Base-by-base conservation (phyloP, 2,797 vertebrate species). In the Dendrocincla tyrannina region DNA sequence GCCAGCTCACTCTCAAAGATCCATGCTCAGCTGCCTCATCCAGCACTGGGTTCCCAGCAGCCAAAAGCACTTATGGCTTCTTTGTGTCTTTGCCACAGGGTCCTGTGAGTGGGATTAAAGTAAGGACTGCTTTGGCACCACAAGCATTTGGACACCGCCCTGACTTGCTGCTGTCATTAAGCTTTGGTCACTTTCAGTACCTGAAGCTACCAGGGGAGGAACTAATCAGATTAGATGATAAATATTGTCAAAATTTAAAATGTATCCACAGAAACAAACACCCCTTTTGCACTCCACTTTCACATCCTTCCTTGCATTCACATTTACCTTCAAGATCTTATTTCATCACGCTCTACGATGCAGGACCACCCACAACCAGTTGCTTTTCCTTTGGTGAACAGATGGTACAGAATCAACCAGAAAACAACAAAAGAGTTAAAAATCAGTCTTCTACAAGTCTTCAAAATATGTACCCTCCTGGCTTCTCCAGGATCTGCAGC, bases 61-160 rank as follows among this genome's bases (percentile, higher is more conserved):
- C 62, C 50, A 91, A 39, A 89, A 85, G 47, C 56, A 75, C 59
- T 59, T 83, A 50, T 12, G 39, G 20, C 10, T 82, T 88, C 81
- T 53, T 73, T 30, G 32, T 23, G 42, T n/a, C 79, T 87, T 32
- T 91, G 91, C 84, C 84, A 86, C 6, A 6, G 76, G 63, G 67
- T 88, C 64, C 76, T 66, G 42, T 14, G 49, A 79, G 42, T 59
- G 58, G 89, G 67, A 92, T 82, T 80, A 78, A 89, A 91, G 35
- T 30, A 75, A 74, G 18, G 58, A 53, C 25, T 33, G 67, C 32
- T 69, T 4, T 70, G 56, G 69, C 72, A 62, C 56, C 72, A 82
- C 55, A 42, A 75, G 66, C 59, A 82, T 67, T 47, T 44, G 62
- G 91, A 88, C 89, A 95, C 24, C 81, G 66, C 7, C 78, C 74